Evolutionary conservation across 2,797 vertebrate genomes (phyloP), one percentile per base, ranked within the genome.

Genomic region (Anniella stebbinsi): DNA sequence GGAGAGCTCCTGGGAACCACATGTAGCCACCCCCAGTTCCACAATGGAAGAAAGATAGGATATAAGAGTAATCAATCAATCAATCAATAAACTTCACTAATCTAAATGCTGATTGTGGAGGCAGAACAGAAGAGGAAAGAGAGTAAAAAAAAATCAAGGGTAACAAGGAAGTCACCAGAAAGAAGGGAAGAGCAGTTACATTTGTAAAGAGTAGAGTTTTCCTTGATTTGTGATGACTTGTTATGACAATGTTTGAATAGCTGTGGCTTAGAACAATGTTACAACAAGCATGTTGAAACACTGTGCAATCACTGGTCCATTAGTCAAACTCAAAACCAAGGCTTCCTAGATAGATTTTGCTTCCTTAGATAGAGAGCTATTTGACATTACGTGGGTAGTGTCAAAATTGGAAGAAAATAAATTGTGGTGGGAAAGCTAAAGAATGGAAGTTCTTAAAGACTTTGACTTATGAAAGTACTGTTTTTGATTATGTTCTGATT

Each of bases 251-350:
- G n/a, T 77, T 84, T 38, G 45, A 86, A 57, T 72, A 72, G 10
- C 69, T 57, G 75, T 82, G 36, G 63, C 86, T 66, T 91, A 84
- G 86, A 95, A 67, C 57, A 90, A 67, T 70, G 60, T n/a, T 86
- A 67, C 41, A 45, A 77, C 51, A 82, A 89, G 76, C 63, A 48
- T 87, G 82, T 81, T 77, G 83, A 91, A 88, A 63, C 33, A 60
- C 17, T 89, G 36, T 33, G 57, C 51, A 90, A 33, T 86, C 80
- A 73, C 51, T 36, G 33, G 17, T 76, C 48, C 77, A 75, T 66
- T 48, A 84, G 51, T 89, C 80, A 92, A 83, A 89, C 89, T 75
- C 69, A 92, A 82, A 89, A 86, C 84, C 82, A 86, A 84, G 75
- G 36, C 60, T 78, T 77, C 92, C 88, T 81, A 54, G 88, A 88